Percentiles rank a stretch among this genome's conserved stretches.
Evolutionary conservation across 1,140 invertebrate genomes (phyloP).

Genomic region (Pogonomyrmex barbatus): DNA sequence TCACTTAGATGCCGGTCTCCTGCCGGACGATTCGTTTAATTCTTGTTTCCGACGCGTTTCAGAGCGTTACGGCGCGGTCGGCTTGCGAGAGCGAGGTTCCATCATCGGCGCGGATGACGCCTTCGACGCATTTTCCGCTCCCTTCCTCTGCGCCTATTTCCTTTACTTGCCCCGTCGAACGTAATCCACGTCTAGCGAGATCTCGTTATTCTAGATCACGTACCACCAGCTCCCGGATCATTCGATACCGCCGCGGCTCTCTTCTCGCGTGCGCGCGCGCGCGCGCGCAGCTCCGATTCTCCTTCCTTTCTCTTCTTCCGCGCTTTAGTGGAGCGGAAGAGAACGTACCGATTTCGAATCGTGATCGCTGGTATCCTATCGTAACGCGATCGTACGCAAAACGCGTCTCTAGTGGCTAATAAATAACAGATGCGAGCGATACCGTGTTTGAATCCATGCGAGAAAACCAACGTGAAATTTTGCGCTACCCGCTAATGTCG

Average conservation of each 20-base stretch:
- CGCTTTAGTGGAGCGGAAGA: constrained; percentile 77
- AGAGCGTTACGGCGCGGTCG: constrained; percentile 82
- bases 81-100: constrained; percentile 54
- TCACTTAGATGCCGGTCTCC: constrained; percentile 51
- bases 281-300: neutral
- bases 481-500: neutral
- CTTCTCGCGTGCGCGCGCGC: neutral
- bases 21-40: constrained; percentile 66
- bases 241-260: constrained; percentile 18
- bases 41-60: constrained; percentile 77
- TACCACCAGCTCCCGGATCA: constrained; percentile 39
- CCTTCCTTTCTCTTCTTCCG: constrained; percentile 58
- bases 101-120: constrained; percentile 24
- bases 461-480: constrained; percentile 22
- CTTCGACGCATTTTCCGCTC: constrained; percentile 16
- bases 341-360: constrained; percentile 71
- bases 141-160: neutral
- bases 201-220: constrained; percentile 52
- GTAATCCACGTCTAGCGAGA: constrained; percentile 20
- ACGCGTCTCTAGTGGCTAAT: neutral
- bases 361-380: constrained; percentile 30
- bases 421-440: constrained; percentile 10
- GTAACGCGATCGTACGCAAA: constrained; percentile 3
- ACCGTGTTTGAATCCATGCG: neutral
- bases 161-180: neutral